Evolutionary conservation across 2,888 invertebrate genomes (phyloP).

Genomic region (Steinernema carpocapsae): DNA sequence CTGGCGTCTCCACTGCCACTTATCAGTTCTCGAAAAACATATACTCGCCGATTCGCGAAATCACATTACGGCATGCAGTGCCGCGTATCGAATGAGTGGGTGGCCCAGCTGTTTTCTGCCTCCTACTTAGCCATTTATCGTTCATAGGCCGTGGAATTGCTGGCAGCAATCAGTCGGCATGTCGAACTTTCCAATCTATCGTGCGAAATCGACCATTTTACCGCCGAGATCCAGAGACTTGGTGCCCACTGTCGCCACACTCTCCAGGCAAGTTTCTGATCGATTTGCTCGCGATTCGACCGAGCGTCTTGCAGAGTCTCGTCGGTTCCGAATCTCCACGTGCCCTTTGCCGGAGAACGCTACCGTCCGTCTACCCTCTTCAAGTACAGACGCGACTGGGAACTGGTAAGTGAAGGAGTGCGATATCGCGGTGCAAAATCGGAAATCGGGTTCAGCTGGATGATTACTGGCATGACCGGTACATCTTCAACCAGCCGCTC

Average conservation of each 20-base stretch:
- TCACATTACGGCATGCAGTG: conserved; percentile 27
- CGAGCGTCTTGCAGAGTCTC: conserved; percentile 60
- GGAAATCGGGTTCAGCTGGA: conserved; percentile 57
- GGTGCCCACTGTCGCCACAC: conserved; percentile 62
- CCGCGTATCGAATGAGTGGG: conserved; percentile 12
- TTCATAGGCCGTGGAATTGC: conserved; percentile 2
- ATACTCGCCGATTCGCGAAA: conserved; percentile 30
- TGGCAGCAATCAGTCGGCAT: conserved; percentile 30
- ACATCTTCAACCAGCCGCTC: conserved; percentile 58
- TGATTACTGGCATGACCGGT: conserved; percentile 58
- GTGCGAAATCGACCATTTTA: conserved; percentile 51
- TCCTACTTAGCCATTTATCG: conserved; percentile 28
- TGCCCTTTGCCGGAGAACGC: conserved; percentile 54
- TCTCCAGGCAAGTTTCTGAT: conserved; percentile 53
- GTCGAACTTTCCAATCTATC: conserved; percentile 48
- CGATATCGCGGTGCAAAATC: too few relatives aligned
- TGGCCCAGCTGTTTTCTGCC: conserved; percentile 32
- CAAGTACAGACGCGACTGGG: conserved; percentile 61
- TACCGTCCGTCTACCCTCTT: conserved; percentile 63
- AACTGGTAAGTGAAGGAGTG: conserved; percentile 48
- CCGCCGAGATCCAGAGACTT: conserved; percentile 63
- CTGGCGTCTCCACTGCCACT: conserved; percentile 10
- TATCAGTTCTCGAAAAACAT: conserved; percentile 24
- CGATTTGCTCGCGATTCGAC: too few relatives aligned
- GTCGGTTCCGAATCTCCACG: conserved; percentile 64